Evolutionary conservation across 2,113 vertebrate genomes (phyloP), one percentile per base, ranked within the genome.

Genomic region (Epinephelus cyanopodus): DNA sequence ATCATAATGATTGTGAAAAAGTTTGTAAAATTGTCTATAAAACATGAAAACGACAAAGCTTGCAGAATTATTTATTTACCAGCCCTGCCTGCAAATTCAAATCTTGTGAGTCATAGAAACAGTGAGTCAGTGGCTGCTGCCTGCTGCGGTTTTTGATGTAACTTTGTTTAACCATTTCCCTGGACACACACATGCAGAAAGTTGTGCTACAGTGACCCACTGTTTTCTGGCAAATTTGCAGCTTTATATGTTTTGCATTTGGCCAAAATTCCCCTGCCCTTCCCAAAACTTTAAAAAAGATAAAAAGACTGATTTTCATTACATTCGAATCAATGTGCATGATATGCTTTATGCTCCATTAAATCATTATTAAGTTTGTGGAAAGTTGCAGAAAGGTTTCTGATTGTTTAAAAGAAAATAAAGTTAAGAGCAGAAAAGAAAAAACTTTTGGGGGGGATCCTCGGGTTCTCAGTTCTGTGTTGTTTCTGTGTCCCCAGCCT

Each of bases 81-180:
- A 42, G 42, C 10, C n/a, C 25, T 33, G n/a, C 60, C 62, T 37
- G 19, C 48, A 86, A 87, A 89, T 89, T 87, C 74, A 86, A 27
- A 88, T 74, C 65, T n/a, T 66, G 23, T 91, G 88, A 91, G 78
- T 92, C 89, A 91, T 70, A 91, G 90, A 86, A 87, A 79, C 7
- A 79, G 29, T 89, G 89, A 92, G 84, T 91, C 90, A 93, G 19
- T 67, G 33, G n/a, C 37, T 71, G 64, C 77, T 54, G 56, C 62
- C 61, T 66, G n/a, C 60, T 82, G 68, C 63, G 80, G 85, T 89
- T 90, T 90, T 79, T 56, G 54, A 27, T 79, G 74, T 50, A 71
- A 67, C 79, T 75, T 57, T 48, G 27, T 78, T 87, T 85, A 80
- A 75, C 21, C 2, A 50, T 85, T 90, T 85, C 27, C 79, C 27